phyloP scores from a whole-genome alignment of 2,113 vertebrate genomes.

The Apteryx owenii region DNA sequence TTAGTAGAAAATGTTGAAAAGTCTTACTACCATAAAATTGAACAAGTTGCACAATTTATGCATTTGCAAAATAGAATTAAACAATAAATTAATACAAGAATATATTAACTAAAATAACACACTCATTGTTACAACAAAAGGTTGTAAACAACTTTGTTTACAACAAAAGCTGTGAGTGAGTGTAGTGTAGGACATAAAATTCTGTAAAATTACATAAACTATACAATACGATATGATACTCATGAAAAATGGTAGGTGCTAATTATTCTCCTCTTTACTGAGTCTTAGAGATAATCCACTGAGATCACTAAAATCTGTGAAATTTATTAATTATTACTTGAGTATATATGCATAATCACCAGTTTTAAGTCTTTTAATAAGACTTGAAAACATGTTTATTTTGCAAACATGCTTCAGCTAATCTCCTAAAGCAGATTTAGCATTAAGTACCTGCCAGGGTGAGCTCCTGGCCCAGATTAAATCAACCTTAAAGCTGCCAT shows the following conservation, averaged over 20 bases:
- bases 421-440: neutral
- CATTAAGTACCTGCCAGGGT: neutral
- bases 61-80: neutral
- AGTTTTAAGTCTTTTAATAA: neutral
- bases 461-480: neutral
- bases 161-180: constrained; percentile 32
- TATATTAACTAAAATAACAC: neutral
- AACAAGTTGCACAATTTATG: neutral
- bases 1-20: neutral
- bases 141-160: too few relatives aligned
- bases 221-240: neutral
- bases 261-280: constrained; percentile 5
- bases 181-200: constrained; percentile 28
- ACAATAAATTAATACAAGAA: neutral
- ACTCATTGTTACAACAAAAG: too few relatives aligned
- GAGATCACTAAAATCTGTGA: constrained; percentile 12
- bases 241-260: neutral
- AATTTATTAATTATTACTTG: neutral
- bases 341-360: neutral
- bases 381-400: neutral
- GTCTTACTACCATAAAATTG: neutral
- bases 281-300: constrained; percentile 13
- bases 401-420: neutral
- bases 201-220: constrained; percentile 34
- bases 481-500: neutral